Evolutionary conservation across 2,113 vertebrate species (phyloP).

Genomic region (Jaculus jaculus): DNA sequence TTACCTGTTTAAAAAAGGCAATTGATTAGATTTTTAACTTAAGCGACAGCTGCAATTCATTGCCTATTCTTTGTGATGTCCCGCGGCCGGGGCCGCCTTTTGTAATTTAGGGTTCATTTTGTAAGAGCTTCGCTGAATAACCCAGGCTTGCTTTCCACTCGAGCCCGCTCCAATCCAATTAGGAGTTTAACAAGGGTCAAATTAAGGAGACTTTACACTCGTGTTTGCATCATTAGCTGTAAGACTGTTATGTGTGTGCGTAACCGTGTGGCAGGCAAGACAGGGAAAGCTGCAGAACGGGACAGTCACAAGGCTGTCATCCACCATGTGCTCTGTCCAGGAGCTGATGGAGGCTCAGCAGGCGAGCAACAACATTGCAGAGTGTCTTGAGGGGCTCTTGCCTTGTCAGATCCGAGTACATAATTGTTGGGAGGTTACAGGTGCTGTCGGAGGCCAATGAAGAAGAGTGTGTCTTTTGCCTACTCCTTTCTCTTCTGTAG

Average conservation of each 20-base stretch:
- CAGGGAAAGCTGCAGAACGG: conserved; percentile 77
- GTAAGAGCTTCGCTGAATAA: conserved; percentile 89
- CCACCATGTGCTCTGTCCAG: conserved; percentile 81
- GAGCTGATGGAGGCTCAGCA: conserved; percentile 84
- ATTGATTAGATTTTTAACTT: conserved; percentile 89
- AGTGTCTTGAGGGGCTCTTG: conserved; percentile 85
- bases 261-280: conserved; percentile 78
- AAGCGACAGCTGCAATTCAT: conserved; percentile 88
- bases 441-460: conserved; percentile 85
- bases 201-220: conserved; percentile 93
- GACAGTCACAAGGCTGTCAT: conserved; percentile 85
- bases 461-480: conserved; percentile 60
- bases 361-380: conserved; percentile 87
- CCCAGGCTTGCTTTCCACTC: conserved; percentile 86
- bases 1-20: conserved; percentile 87
- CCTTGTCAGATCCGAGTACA: conserved; percentile 85
- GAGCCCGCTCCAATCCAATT: conserved; percentile 93
- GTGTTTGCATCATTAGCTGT: conserved; percentile 89
- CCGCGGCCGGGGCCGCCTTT: conserved; percentile 85
- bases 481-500: conserved; percentile 77
- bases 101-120: conserved; percentile 86
- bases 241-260: conserved; percentile 83
- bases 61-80: conserved; percentile 85
- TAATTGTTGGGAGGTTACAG: conserved; percentile 86
- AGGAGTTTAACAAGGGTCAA: conserved; percentile 95